Percentiles rank a stretch among this genome's conserved stretches.
phyloP scores from a whole-genome alignment of 1,140 invertebrate species.

The Hypsibius dujardini region DNA sequence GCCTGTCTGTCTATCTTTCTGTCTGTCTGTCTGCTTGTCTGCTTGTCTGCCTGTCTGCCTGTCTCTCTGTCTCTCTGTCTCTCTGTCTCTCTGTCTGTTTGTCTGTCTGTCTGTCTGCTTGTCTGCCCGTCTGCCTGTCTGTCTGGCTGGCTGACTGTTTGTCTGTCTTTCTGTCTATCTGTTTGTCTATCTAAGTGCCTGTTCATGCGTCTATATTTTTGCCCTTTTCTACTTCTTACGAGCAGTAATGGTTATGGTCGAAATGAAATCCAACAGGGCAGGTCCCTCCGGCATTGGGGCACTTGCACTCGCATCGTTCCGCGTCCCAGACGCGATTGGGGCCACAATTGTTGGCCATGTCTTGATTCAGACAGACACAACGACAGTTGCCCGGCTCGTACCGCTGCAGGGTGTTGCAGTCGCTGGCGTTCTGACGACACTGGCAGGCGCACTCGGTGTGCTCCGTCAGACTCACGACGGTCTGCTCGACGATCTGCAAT shows the following conservation, averaged over 20 bases:
- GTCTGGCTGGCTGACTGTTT: no score
- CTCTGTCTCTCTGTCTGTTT: no score
- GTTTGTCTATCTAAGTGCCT: no score
- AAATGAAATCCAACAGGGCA: constrained; percentile 6
- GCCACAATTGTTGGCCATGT: neutral
- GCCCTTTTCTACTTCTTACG: neutral
- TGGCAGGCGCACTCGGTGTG: neutral
- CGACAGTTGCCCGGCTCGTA: constrained; percentile 14
- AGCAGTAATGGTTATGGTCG: neutral
- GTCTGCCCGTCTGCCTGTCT: no score
- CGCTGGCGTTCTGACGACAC: constrained; percentile 14
- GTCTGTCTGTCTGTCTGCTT: no score
- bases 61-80: no score
- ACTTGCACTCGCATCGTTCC: constrained; percentile 11
- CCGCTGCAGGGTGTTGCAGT: neutral
- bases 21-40: no score
- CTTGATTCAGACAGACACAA: constrained; percentile 3
- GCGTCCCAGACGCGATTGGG: constrained; percentile 16
- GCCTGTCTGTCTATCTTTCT: no score
- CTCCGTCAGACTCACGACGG: constrained; percentile 3
- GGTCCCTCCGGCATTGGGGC: neutral
- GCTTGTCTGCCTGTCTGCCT: no score
- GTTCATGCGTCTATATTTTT: no score
- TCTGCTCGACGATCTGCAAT: neutral
- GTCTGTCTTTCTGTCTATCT: no score